Conservation (phyloP, 2,113 vertebrate species). For the Hemicordylus capensis region DNA sequence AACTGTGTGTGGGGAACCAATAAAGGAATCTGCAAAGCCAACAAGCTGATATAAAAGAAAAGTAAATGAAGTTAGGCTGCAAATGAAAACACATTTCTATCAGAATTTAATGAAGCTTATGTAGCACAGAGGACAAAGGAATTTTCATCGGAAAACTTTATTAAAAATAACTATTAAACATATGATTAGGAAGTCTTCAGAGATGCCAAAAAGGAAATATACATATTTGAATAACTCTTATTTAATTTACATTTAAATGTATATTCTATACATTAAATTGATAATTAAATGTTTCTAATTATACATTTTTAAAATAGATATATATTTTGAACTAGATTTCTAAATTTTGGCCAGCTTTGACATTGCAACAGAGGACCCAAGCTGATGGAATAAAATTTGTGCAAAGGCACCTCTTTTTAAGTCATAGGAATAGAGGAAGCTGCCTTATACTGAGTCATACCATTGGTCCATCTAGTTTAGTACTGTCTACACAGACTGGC, state of each 20-base stretch:
- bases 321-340: background rate
- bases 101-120: constrained; percentile 8
- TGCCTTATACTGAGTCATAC: too few relatives aligned
- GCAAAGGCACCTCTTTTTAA: background rate
- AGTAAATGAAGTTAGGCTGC: constrained; percentile 35
- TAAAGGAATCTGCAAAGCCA: background rate
- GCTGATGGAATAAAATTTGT: background rate
- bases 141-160: background rate
- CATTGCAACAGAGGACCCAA: background rate
- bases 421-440: too few relatives aligned
- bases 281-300: too few relatives aligned
- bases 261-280: too few relatives aligned
- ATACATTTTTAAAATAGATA: too few relatives aligned
- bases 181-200: background rate
- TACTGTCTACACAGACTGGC: too few relatives aligned
- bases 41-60: constrained; percentile 7
- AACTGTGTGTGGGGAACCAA: background rate
- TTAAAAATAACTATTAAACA: background rate
- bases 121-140: background rate
- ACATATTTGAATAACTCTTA: too few relatives aligned
- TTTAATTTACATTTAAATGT: too few relatives aligned
- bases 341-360: background rate
- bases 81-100: constrained; percentile 46
- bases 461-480: too few relatives aligned
- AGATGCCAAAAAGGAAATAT: too few relatives aligned